Evolutionary conservation across 2,797 vertebrate genomes (phyloP).

Genomic region (Tamandua tetradactyla): DNA sequence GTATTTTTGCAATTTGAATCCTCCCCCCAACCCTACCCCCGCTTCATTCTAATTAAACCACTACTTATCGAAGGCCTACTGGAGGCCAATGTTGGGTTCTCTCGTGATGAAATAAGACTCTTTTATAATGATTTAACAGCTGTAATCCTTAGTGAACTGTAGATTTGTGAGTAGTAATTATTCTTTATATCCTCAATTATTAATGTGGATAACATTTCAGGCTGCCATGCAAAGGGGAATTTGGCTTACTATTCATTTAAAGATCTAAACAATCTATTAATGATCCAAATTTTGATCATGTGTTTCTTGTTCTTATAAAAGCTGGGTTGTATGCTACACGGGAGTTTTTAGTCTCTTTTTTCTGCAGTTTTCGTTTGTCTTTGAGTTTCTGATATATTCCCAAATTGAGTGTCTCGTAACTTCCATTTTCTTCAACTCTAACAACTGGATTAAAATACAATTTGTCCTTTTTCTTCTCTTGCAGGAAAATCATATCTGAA

Average conservation of each 20-base stretch:
- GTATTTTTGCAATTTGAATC: background rate
- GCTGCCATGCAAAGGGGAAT: background rate
- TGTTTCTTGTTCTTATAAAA: background rate
- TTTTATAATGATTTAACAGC: background rate
- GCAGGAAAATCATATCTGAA: no score
- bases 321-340: background rate
- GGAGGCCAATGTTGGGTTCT: background rate
- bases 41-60: background rate
- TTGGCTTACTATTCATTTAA: background rate
- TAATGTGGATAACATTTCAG: background rate
- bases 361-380: background rate
- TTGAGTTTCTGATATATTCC: background rate
- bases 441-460: slow-evolving; percentile 60
- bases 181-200: background rate
- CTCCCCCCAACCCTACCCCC: no score
- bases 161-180: background rate
- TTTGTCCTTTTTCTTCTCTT: slow-evolving; percentile 36
- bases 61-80: background rate
- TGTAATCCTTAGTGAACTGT: background rate
- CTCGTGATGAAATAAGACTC: background rate
- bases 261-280: background rate
- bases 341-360: background rate
- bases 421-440: background rate
- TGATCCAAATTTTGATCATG: background rate
- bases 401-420: background rate